These are phyloP conservation scores for Pammene fasciana DNA, from an alignment of 2,888 invertebrate species.

Conservation along the genomic window DNA sequence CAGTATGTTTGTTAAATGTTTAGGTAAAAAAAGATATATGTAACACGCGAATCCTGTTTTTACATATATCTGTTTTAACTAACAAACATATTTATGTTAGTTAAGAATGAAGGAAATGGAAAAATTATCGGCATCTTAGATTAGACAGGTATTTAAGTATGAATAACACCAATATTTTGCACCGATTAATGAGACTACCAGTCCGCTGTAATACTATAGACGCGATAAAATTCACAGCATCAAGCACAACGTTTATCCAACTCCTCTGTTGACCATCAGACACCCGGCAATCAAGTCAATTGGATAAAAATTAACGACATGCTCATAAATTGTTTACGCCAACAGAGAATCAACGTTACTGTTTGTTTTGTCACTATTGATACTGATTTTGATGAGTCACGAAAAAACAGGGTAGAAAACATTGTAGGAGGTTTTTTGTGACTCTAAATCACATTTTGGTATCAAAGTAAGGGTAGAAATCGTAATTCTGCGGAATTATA, in stretches of 20 bases:
- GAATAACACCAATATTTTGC: too few species aligned
- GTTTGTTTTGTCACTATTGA: slow-evolving; percentile 37
- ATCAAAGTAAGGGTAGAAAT: background rate
- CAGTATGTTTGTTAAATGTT: too few species aligned
- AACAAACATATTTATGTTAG: too few species aligned
- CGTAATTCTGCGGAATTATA: background rate
- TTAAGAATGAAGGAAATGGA: too few species aligned
- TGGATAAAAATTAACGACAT: slow-evolving; percentile 46
- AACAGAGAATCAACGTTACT: slow-evolving; percentile 40
- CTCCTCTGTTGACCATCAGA: slow-evolving; percentile 34
- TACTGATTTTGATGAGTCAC: slow-evolving; percentile 37
- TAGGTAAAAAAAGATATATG: too few species aligned
- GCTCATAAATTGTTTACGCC: slow-evolving; percentile 38
- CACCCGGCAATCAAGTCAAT: slow-evolving; percentile 46
- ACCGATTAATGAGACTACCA: too few species aligned
- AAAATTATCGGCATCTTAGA: too few species aligned
- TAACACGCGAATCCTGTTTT: too few species aligned
- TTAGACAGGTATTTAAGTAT: too few species aligned
- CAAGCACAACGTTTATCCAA: slow-evolving; percentile 26
- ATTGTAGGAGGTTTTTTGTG: background rate
- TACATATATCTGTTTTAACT: too few species aligned
- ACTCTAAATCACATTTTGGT: background rate
- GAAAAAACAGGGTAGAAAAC: background rate
- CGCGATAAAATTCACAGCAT: slow-evolving; percentile 27
- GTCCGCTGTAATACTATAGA: too few species aligned